Conservation (phyloP, 2,797 vertebrate species). For the Poeciliopsis gracilis region DNA sequence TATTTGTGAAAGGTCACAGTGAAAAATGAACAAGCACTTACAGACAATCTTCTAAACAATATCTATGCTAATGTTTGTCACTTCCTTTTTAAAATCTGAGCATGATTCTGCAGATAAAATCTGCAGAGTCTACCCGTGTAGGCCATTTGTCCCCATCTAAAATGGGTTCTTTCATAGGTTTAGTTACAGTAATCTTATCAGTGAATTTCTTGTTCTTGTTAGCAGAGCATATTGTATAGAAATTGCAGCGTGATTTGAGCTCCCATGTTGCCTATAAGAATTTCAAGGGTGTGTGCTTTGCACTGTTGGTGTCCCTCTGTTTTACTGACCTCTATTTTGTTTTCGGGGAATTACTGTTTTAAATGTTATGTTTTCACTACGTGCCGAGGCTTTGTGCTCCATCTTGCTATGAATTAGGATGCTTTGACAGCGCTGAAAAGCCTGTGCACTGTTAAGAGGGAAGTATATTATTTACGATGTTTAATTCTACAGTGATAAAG, state of each 20-base stretch:
- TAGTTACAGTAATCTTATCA: background rate
- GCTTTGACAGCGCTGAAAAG: slow-evolving; percentile 51
- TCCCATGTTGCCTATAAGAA: background rate
- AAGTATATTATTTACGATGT: slow-evolving; percentile 68
- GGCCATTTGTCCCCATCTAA: background rate
- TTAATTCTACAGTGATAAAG: slow-evolving; percentile 53
- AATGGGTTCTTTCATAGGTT: background rate
- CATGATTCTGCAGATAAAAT: slow-evolving; percentile 1
- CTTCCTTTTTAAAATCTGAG: background rate
- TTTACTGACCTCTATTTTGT: background rate
- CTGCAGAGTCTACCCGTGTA: background rate
- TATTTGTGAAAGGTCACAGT: background rate
- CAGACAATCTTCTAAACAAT: background rate
- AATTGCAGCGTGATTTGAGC: background rate
- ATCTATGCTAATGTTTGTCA: slow-evolving; percentile 3
- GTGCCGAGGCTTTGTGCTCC: slow-evolving; percentile 34
- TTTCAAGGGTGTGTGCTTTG: background rate
- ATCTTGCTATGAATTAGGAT: slow-evolving; percentile 60
- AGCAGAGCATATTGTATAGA: background rate
- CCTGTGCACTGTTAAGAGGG: slow-evolving; percentile 64
- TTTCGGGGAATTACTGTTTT: background rate
- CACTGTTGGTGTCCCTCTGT: background rate
- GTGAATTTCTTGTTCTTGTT: background rate
- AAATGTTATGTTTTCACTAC: slow-evolving; percentile 47
- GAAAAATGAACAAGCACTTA: background rate